A percentile compares a stretch with the other conserved stretches of the same genome.
Conservation (phyloP, 2,797 vertebrate genomes). For the Cryptoblepharus egeriae region DNA sequence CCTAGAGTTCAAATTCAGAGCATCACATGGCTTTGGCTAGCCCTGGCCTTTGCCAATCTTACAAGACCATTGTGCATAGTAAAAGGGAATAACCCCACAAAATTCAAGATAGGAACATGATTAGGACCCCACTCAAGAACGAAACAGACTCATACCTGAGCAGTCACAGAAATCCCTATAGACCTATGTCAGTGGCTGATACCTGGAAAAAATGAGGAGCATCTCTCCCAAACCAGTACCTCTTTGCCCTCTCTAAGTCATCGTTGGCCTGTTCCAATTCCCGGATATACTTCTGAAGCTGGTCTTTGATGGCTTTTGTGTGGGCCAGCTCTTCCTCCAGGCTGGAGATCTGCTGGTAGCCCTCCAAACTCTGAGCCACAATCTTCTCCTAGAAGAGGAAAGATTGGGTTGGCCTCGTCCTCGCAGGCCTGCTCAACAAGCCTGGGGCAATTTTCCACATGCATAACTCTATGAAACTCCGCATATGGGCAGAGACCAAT, state of each 20-base stretch:
- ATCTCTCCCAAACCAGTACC: conserved; percentile 75
- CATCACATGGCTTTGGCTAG: too few species aligned
- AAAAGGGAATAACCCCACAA: background rate
- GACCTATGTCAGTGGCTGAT: too few species aligned
- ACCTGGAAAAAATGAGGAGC: too few species aligned
- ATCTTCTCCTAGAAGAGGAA: conserved; percentile 86
- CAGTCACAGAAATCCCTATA: too few species aligned
- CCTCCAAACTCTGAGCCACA: conserved; percentile 88
- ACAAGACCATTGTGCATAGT: background rate
- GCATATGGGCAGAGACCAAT: background rate
- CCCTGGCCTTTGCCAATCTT: background rate
- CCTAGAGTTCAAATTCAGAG: background rate
- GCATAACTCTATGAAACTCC: background rate
- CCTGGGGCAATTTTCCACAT: background rate
- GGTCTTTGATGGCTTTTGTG: conserved; percentile 90
- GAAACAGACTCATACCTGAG: too few species aligned
- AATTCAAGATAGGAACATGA: background rate
- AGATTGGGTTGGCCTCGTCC: background rate
- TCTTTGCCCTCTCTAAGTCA: conserved; percentile 95
- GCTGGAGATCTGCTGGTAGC: conserved; percentile 87
- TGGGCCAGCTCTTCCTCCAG: conserved; percentile 91
- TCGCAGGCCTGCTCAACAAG: rapidly evolving
- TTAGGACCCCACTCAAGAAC: too few species aligned
- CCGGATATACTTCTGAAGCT: conserved; percentile 95
- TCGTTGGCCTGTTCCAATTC: conserved; percentile 96